Base-by-base conservation (phyloP, 1,140 invertebrate species). In the Conus betulinus region DNA sequence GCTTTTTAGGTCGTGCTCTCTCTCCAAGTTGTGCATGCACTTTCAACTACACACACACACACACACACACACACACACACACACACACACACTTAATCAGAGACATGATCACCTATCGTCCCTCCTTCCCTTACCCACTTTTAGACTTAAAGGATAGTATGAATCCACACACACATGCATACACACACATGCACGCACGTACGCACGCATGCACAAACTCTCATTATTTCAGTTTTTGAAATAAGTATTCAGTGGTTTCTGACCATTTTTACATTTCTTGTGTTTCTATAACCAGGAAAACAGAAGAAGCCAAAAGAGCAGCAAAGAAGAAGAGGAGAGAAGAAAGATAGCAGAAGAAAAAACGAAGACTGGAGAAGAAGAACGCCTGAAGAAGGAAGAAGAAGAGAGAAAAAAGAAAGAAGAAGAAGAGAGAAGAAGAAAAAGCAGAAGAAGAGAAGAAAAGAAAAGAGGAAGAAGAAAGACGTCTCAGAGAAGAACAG, bases 321-420 rank as follows among this genome's bases (percentile, higher is more conserved):
- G n/a, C n/a, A 63, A 60, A 88, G 53, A 79, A 82, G 60, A 53
- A 76, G 60, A 78, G 17, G 60, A 53, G 52, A 51, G 85, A n/a
- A n/a, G n/a, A 52, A 74, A 63, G 52, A 74, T 27, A 85, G 55
- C 67, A 39, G 84, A 85, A 67, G 84, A 63, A 71, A n/a, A 51
- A 85, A 85, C 15, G 23, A 67, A 51, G 51, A 27, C n/a, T 39
- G 55, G 10, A 85, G 60, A 60, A 60, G 74, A 87, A 60, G 86
- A 87, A 87, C 67, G 25, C n/a, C 57, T 89, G 84, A 53, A 82
- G 79, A 57, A 84, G 63, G 60, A 84, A 89, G 74, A 86, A 90
- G 85, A 67, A 87, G 78, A 84, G 67, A 20, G 51, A 53, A 74
- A 90, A 76, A 27, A 39, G 67, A 71, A 57, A 67, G 27, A 90